Conservation (phyloP, 2,888 invertebrate genomes). For the Mesorhabditis spiculigera region DNA sequence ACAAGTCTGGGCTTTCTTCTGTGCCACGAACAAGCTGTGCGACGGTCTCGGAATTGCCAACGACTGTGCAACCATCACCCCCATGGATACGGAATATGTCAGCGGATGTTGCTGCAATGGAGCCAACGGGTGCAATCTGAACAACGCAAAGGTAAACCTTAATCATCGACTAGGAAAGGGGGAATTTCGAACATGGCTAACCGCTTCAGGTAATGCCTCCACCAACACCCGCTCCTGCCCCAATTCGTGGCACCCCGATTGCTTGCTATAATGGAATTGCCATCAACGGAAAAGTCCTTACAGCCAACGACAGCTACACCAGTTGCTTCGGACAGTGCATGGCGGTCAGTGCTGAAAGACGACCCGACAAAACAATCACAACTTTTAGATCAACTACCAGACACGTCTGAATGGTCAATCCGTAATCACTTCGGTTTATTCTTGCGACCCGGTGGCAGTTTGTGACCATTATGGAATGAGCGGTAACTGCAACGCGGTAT, state of each 20-base stretch:
- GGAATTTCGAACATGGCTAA: too few relatives aligned
- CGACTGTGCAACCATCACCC: conserved; percentile 17
- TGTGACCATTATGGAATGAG: conserved; percentile 19
- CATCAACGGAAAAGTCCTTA: conserved; percentile 24
- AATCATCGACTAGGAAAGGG: too few relatives aligned
- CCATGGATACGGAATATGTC: not conserved
- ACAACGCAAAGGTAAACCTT: not conserved
- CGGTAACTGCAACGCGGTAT: not conserved
- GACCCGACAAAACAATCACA: too few relatives aligned
- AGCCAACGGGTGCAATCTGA: not conserved
- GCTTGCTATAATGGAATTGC: conserved; percentile 36
- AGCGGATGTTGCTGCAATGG: not conserved
- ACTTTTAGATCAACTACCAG: conserved; percentile 12
- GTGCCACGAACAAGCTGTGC: conserved; percentile 12
- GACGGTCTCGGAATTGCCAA: conserved; percentile 27
- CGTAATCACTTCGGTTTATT: conserved; percentile 23
- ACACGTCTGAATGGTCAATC: conserved; percentile 2
- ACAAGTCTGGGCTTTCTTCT: not conserved
- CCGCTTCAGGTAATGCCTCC: too few relatives aligned
- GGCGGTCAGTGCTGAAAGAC: too few relatives aligned
- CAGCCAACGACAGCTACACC: not conserved
- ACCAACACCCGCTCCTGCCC: conserved; percentile 17
- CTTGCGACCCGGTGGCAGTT: conserved; percentile 25
- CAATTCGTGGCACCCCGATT: conserved; percentile 21
- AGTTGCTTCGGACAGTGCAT: too few relatives aligned